Percentiles rank a stretch among this genome's conserved stretches.
phyloP scores from a whole-genome alignment of 23 tunicate species.

The Diplosoma virens region DNA sequence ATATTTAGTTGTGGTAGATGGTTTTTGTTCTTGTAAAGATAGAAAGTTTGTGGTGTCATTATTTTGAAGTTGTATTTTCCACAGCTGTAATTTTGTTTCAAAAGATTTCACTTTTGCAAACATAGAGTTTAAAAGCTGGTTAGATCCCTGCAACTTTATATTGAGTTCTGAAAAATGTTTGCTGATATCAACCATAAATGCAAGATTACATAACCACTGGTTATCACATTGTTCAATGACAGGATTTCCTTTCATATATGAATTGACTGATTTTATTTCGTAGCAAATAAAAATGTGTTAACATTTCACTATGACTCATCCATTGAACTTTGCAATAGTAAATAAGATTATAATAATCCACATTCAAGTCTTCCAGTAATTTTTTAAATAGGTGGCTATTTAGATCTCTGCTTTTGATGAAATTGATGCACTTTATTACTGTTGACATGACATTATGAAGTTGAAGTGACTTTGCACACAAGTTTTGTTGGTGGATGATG shows the following conservation, averaged over 20 bases:
- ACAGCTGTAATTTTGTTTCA: constrained; percentile 46
- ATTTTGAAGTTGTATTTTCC: constrained; percentile 53
- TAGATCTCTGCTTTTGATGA: constrained; percentile 66
- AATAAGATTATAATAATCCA: constrained; percentile 44
- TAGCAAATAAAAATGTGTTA: constrained; percentile 38
- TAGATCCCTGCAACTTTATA: constrained; percentile 46
- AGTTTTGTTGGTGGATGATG: constrained; percentile 50
- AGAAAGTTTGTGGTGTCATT: constrained; percentile 60
- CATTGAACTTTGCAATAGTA: constrained; percentile 57
- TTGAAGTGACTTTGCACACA: constrained; percentile 65
- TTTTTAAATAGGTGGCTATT: constrained; percentile 65
- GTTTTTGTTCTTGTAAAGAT: constrained; percentile 60
- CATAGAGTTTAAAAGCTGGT: constrained; percentile 55
- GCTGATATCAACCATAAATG: constrained; percentile 64
- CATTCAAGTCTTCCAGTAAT: constrained; percentile 45
- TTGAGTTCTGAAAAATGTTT: constrained; percentile 45
- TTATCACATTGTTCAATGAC: constrained; percentile 48
- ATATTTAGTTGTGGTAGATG: constrained; percentile 56
- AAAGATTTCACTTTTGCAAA: constrained; percentile 56
- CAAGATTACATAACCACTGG: constrained; percentile 58
- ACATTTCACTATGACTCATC: constrained; percentile 55
- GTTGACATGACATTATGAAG: constrained; percentile 49
- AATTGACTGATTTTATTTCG: constrained; percentile 27
- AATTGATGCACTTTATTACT: constrained; percentile 56
- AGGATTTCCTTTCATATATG: constrained; percentile 33